These are phyloP conservation scores for Pseudomyrmex sp. DNA, from an alignment of 1,140 invertebrate species.

Conservation along the genomic window DNA sequence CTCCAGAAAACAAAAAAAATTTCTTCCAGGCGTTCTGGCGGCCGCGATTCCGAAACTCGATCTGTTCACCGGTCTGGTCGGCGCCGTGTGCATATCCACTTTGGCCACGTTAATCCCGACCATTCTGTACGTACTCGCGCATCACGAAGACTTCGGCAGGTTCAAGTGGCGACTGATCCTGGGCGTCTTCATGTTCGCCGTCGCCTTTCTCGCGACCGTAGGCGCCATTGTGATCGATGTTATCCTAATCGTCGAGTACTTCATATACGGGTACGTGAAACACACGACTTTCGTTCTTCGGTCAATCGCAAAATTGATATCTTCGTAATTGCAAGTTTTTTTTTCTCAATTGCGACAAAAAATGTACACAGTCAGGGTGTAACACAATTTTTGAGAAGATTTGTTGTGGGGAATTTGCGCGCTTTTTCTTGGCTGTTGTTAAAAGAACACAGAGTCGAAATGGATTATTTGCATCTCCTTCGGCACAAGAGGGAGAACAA, in stretches of 20 bases:
- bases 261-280: not conserved
- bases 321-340: too few species aligned
- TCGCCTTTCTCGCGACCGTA: constrained; percentile 66
- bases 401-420: too few species aligned
- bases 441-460: not conserved
- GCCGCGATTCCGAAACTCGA: constrained; percentile 72
- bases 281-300: not conserved
- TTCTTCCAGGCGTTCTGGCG: constrained; percentile 69
- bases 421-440: too few species aligned
- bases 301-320: too few species aligned
- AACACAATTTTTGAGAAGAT: too few species aligned
- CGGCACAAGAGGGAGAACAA: not conserved
- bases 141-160: constrained; percentile 72
- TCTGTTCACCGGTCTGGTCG: constrained; percentile 72
- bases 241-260: constrained; percentile 55
- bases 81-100: constrained; percentile 70
- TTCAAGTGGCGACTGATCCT: constrained; percentile 75
- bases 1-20: not conserved
- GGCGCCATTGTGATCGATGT: constrained; percentile 67
- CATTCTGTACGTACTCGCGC: constrained; percentile 72
- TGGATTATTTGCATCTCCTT: not conserved
- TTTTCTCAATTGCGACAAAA: not conserved
- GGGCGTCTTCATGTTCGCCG: constrained; percentile 65
- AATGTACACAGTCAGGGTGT: too few species aligned
- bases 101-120: constrained; percentile 74